Base-by-base conservation (phyloP, 2,113 vertebrate genomes). In the Bufo gargarizans region DNA sequence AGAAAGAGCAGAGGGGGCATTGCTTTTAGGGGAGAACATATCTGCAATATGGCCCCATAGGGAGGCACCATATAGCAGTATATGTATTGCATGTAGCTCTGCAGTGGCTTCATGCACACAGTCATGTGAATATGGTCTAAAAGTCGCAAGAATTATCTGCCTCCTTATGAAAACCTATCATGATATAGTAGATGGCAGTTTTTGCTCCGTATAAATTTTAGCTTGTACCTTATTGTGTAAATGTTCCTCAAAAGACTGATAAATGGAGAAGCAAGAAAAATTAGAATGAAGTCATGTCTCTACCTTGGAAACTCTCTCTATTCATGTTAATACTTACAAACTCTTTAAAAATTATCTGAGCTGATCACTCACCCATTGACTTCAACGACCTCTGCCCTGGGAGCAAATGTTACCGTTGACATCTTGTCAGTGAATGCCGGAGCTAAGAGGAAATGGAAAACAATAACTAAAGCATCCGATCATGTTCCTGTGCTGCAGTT, bases 401-500 rank as follows among this genome's bases (percentile, higher is more conserved):
- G 96, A 16, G 91, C 92, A 78, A 95, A 96, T 88, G 91, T 92
- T 89, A 97, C 96, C 8, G 94, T 91, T 67, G 95, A 93, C 97
- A 97, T 98, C 50, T 87, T 89, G 77, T 10, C 78, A 78, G 67
- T 65, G 85, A 83, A 50, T 83, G 58, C 50, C 65, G 74, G 45
- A 86, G 45, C 85, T 86, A 65, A 19, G 43, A 20, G 17, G 20
- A 85, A 72, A 83, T 4, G 0, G 43, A 49, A 53, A 84, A 71
- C 14, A 72, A 20, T 43, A 59, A 50, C 47, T 50, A 50, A 76
- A 33, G 33, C 33, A 33, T 33, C 33, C 33, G 33, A 33, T 33
- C 33, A 33, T 33, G 33, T 33, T 33, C 33, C 33, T 33, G 33
- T 33, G 33, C 1, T 33, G 33, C 33, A 33, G 33, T 33, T 33